Conservation (phyloP, 2,888 invertebrate species). For the Netelia inedita region DNA sequence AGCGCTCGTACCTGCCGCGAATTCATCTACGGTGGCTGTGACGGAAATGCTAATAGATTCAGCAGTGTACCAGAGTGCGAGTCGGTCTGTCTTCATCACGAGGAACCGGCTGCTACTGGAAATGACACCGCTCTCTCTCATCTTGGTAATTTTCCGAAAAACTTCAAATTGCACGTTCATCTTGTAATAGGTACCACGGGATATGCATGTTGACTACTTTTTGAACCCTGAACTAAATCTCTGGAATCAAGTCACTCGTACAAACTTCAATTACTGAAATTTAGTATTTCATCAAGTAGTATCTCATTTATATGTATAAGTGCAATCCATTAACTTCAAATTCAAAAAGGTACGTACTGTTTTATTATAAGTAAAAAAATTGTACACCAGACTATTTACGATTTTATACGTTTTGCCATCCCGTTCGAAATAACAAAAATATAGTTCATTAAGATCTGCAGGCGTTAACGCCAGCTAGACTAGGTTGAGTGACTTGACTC, state of each 20-base stretch:
- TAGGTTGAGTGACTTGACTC: too few relatives aligned
- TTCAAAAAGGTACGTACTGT: too few relatives aligned
- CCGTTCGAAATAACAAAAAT: too few relatives aligned
- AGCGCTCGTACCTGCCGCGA: conserved; percentile 88
- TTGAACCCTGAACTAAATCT: not conserved
- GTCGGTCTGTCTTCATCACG: conserved; percentile 88
- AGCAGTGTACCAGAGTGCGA: conserved; percentile 91
- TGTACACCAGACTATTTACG: too few relatives aligned
- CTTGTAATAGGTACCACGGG: not conserved
- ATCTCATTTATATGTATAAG: too few relatives aligned
- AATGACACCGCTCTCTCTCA: conserved; percentile 83
- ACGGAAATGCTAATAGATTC: conserved; percentile 94
- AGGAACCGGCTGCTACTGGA: conserved; percentile 86
- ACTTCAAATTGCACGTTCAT: not conserved
- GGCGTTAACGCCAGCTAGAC: too few relatives aligned
- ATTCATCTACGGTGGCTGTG: conserved; percentile 94
- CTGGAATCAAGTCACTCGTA: not conserved
- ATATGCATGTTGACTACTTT: not conserved
- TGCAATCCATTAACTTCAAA: too few relatives aligned
- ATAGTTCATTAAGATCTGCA: too few relatives aligned
- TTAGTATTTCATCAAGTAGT: too few relatives aligned
- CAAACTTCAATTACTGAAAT: not conserved
- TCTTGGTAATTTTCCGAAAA: conserved; percentile 77
- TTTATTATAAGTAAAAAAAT: too few relatives aligned
- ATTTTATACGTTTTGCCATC: too few relatives aligned